These are phyloP conservation scores for Drosophila miranda DNA, from an alignment of 1,140 invertebrate species.

Conservation along the genomic window DNA sequence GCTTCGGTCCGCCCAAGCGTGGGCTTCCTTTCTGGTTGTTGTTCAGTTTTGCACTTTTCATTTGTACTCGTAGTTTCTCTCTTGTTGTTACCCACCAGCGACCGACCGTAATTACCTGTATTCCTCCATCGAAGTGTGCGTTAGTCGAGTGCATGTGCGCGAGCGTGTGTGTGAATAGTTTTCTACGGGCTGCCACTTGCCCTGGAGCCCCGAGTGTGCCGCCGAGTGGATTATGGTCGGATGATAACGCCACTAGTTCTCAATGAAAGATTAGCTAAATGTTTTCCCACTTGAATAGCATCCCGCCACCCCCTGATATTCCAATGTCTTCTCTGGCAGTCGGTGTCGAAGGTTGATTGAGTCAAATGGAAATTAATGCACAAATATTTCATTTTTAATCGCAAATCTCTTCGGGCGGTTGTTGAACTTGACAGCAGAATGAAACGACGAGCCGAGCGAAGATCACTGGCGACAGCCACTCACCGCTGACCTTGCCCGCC, in stretches of 20 bases:
- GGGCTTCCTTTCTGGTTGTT: constrained; percentile 10
- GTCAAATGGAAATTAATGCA: constrained; percentile 17
- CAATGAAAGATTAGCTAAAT: constrained; percentile 45
- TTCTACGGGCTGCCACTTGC: too few relatives aligned
- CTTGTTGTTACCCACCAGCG: constrained; percentile 16
- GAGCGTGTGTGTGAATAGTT: too few relatives aligned
- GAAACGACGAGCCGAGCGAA: constrained; percentile 1
- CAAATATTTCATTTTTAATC: constrained; percentile 54
- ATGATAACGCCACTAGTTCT: constrained; percentile 46
- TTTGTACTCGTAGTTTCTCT: constrained; percentile 41
- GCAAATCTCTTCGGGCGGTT: constrained; percentile 63
- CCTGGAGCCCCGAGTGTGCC: too few relatives aligned
- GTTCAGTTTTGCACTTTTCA: constrained; percentile 21
- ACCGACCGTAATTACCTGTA: constrained; percentile 30
- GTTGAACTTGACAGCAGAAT: constrained; percentile 64
- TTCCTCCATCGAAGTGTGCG: not conserved
- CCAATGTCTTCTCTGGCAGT: not conserved
- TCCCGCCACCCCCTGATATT: not conserved
- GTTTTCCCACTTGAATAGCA: constrained; percentile 27
- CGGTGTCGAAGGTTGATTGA: constrained; percentile 38
- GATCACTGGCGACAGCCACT: constrained; percentile 53
- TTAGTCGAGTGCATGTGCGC: constrained; percentile 22
- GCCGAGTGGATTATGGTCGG: constrained; percentile 11
- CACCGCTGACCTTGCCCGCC: constrained; percentile 61
- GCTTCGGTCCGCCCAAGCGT: constrained; percentile 6